A percentile compares a stretch with the other conserved stretches of the same genome.
phyloP scores from a whole-genome alignment of 2,113 vertebrate species.

The Planiliza haematocheilus region DNA sequence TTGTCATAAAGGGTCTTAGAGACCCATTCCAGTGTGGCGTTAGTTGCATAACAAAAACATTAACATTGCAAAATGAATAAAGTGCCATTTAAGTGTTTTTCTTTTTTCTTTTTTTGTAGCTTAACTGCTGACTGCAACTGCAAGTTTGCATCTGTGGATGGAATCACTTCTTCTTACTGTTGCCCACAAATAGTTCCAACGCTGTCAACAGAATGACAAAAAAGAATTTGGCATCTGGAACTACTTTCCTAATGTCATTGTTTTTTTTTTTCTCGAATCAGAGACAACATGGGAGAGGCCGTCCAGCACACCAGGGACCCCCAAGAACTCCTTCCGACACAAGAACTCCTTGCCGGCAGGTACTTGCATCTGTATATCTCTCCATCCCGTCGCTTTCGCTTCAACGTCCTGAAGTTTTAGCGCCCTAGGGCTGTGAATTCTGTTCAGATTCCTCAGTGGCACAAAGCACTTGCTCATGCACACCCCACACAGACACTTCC shows the following conservation, averaged over 20 bases:
- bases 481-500: slow-evolving; percentile 65
- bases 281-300: slow-evolving; percentile 98
- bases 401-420: slow-evolving; percentile 1
- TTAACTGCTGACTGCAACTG: not conserved
- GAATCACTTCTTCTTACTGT: slow-evolving; percentile 52
- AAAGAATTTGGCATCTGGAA: not conserved
- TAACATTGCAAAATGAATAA: no score
- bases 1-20: no score
- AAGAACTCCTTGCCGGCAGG: slow-evolving; percentile 91
- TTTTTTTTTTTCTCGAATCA: slow-evolving; percentile 60
- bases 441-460: slow-evolving; percentile 39
- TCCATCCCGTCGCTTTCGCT: slow-evolving; percentile 12
- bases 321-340: slow-evolving; percentile 87
- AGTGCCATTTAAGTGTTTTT: not conserved
- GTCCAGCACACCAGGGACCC: slow-evolving; percentile 88
- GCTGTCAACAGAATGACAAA: not conserved
- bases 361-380: slow-evolving; percentile 63
- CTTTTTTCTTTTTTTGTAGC: not conserved
- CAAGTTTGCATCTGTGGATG: slow-evolving; percentile 17
- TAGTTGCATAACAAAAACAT: no score
- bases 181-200: slow-evolving; percentile 9
- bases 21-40: no score
- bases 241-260: slow-evolving; percentile 11
- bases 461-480: slow-evolving; percentile 58
- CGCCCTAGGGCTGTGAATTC: slow-evolving; percentile 38